Percentiles rank a stretch among this genome's conserved stretches.
Evolutionary conservation across 1,140 invertebrate species (phyloP).

Genomic region (Drosophila sulfurigaster): DNA sequence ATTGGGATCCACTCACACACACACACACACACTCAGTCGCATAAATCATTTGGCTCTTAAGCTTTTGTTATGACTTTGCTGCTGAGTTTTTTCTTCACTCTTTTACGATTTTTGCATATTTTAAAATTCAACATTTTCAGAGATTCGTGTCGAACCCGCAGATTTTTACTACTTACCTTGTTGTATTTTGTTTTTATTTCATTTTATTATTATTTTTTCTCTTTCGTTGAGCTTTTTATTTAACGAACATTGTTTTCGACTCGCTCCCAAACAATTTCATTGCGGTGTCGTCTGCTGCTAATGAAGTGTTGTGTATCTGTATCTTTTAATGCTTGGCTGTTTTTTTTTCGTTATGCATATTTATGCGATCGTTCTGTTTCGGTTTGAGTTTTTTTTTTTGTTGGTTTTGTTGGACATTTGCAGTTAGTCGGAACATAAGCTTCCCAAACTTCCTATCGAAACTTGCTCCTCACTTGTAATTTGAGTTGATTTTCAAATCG

Average conservation of each 20-base stretch:
- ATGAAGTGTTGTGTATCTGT: slow-evolving; percentile 62
- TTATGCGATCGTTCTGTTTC: slow-evolving; percentile 50
- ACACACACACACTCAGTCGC: slow-evolving; percentile 23
- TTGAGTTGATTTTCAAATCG: slow-evolving; percentile 53
- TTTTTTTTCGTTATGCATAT: slow-evolving; percentile 62
- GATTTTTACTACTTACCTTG: slow-evolving; percentile 64
- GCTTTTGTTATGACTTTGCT: slow-evolving; percentile 46
- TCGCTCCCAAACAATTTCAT: slow-evolving; percentile 21
- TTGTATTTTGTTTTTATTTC: slow-evolving; percentile 34
- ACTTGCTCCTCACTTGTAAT: slow-evolving; percentile 52
- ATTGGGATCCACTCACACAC: slow-evolving; percentile 10
- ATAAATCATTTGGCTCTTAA: slow-evolving; percentile 69
- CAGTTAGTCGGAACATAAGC: slow-evolving; percentile 14
- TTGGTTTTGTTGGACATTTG: background rate
- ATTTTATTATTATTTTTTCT: slow-evolving; percentile 24
- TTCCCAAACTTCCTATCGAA: slow-evolving; percentile 43
- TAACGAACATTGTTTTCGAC: slow-evolving; percentile 10
- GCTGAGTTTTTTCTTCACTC: slow-evolving; percentile 35
- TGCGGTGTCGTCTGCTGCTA: slow-evolving; percentile 58
- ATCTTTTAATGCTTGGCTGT: slow-evolving; percentile 28
- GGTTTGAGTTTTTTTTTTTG: background rate
- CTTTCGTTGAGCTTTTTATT: slow-evolving; percentile 17
- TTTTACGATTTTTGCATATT: slow-evolving; percentile 76
- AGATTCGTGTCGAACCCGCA: slow-evolving; percentile 73
- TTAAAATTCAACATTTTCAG: slow-evolving; percentile 64